Percentiles rank a stretch among this genome's conserved stretches.
Evolutionary conservation across 2,797 vertebrate species (phyloP).

Genomic region (Carapus acus): DNA sequence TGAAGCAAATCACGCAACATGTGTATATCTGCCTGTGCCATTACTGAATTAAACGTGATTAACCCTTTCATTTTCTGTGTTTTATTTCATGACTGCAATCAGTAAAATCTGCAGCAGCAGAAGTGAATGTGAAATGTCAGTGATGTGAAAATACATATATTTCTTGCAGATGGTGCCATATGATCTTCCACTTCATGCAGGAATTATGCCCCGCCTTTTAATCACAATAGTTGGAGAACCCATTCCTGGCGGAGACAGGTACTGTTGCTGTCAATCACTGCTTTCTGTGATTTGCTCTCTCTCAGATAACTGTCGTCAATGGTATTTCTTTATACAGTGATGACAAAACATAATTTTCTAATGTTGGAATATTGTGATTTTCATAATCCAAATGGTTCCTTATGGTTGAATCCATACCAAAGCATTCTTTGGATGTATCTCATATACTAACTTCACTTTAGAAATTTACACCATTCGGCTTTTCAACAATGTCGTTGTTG

Average conservation of each 20-base stretch:
- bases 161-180: constrained; percentile 80
- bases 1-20: constrained; percentile 22
- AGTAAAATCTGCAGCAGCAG: neutral
- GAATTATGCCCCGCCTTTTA: constrained; percentile 77
- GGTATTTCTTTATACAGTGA: too few relatives aligned
- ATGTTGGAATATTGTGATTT: too few relatives aligned
- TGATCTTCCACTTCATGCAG: constrained; percentile 77
- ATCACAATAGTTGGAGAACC: constrained; percentile 78
- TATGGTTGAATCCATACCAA: too few relatives aligned
- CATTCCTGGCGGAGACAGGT: constrained; percentile 67
- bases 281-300: neutral
- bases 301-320: neutral
- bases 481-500: neutral
- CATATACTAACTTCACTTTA: too few relatives aligned
- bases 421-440: too few relatives aligned
- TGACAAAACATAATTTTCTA: too few relatives aligned
- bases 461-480: neutral
- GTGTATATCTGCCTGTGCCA: constrained; percentile 3
- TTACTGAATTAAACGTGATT: neutral
- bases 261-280: constrained; percentile 2
- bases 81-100: neutral
- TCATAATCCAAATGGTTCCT: too few relatives aligned
- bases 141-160: constrained; percentile 17
- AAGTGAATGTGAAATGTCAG: neutral
- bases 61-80: constrained; percentile 10